Evolutionary conservation across 2,888 invertebrate species (phyloP).

Genomic region (Cheilosia soror): DNA sequence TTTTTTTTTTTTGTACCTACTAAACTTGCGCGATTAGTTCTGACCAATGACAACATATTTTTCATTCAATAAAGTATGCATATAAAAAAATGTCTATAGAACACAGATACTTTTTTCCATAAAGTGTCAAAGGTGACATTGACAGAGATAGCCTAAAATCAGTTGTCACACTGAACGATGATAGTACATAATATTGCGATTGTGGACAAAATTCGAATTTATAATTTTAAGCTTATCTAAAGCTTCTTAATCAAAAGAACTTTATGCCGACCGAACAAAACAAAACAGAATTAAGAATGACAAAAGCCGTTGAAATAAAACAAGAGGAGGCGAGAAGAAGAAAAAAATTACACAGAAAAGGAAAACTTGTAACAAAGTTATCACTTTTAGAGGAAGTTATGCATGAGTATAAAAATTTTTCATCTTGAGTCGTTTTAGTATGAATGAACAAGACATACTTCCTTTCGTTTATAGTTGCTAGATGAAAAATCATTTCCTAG

Average conservation of each 20-base stretch:
- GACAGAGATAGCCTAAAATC: constrained; percentile 58
- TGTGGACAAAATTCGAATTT: constrained; percentile 29
- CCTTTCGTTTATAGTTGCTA: constrained; percentile 33
- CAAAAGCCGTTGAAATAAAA: constrained; percentile 11
- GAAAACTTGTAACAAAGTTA: constrained; percentile 45
- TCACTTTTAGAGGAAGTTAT: constrained; percentile 51
- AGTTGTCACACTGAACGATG: constrained; percentile 19
- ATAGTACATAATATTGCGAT: constrained; percentile 12
- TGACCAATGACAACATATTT: constrained; percentile 71
- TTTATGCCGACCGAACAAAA: constrained; percentile 8
- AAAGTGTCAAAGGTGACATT: constrained; percentile 66
- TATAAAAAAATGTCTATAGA: constrained; percentile 10
- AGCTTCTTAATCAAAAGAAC: constrained; percentile 46
- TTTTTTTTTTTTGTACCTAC: no score
- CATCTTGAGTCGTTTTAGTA: not conserved
- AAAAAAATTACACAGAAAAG: constrained; percentile 4
- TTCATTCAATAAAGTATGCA: constrained; percentile 25
- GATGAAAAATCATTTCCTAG: constrained; percentile 19
- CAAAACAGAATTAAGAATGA: not conserved
- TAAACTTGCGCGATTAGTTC: constrained; percentile 25
- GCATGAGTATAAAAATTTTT: constrained; percentile 15
- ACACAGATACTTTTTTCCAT: constrained; percentile 13
- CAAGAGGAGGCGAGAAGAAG: not conserved
- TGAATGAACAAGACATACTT: constrained; percentile 25
- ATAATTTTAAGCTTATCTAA: constrained; percentile 60